These are phyloP conservation scores for Coreoperca whiteheadi DNA, from an alignment of 2,113 vertebrate genomes.

Conservation along the genomic window DNA sequence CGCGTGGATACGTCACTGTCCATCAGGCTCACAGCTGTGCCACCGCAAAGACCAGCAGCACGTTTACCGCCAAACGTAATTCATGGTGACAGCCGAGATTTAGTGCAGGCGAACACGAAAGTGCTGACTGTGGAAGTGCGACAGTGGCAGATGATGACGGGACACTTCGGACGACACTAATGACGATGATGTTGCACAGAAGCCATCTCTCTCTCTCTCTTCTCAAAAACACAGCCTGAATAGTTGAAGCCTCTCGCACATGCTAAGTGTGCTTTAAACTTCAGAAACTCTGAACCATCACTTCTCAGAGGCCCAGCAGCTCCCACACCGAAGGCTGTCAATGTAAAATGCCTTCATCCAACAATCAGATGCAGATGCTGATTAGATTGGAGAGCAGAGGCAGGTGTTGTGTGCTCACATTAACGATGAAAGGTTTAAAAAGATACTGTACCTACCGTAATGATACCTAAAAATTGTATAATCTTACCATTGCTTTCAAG, in stretches of 20 bases:
- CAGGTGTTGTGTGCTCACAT: not conserved
- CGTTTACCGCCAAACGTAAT: not conserved
- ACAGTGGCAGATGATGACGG: conserved; percentile 10
- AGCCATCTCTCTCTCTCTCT: not conserved
- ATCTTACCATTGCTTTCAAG: not conserved
- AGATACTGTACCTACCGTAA: not conserved
- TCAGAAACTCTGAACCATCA: not conserved
- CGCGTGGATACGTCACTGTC: conserved; percentile 11
- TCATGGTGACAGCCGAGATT: conserved; percentile 4
- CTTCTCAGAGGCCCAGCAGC: not conserved
- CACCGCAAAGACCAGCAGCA: not conserved
- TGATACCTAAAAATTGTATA: not conserved
- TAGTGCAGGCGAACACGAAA: not conserved
- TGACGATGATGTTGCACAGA: conserved; percentile 5
- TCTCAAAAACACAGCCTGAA: not conserved
- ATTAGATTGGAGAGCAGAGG: not conserved
- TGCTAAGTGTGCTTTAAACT: conserved; percentile 3
- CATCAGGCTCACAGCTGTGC: not conserved
- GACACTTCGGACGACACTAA: not conserved
- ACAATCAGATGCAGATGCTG: not conserved
- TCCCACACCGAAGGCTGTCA: not conserved
- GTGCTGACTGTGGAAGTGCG: conserved; percentile 10
- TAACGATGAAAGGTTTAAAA: not conserved
- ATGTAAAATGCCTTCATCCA: not conserved
- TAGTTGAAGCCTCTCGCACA: conserved; percentile 3